A percentile compares a stretch with the other conserved stretches of the same genome.
Conservation (phyloP, 2,888 invertebrate species). For the Cremastinae sp. region DNA sequence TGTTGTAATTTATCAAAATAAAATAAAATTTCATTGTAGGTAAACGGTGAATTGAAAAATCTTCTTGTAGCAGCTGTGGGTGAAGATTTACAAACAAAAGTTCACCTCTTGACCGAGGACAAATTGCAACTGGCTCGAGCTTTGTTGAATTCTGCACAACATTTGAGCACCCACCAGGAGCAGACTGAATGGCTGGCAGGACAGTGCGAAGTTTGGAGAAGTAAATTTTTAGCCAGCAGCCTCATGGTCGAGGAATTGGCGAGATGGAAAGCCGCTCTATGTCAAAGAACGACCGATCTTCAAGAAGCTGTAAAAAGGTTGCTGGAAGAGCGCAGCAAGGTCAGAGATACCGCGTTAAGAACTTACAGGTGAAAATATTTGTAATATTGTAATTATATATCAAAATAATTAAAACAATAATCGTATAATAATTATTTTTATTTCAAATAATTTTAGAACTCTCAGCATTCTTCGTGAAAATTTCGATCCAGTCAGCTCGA, state of each 20-base stretch:
- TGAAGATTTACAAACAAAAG: slow-evolving; percentile 94
- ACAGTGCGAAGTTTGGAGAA: slow-evolving; percentile 97
- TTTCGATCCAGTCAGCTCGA: slow-evolving; percentile 82
- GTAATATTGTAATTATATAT: neutral
- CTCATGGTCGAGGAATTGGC: slow-evolving; percentile 96
- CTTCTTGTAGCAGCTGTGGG: slow-evolving; percentile 96
- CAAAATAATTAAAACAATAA: neutral
- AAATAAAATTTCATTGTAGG: slow-evolving; percentile 81
- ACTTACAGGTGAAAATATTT: slow-evolving; percentile 82
- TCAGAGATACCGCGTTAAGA: slow-evolving; percentile 84
- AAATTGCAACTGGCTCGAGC: slow-evolving; percentile 93
- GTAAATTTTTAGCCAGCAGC: slow-evolving; percentile 97
- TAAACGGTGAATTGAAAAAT: slow-evolving; percentile 95
- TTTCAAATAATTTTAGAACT: slow-evolving; percentile 73
- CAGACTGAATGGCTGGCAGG: slow-evolving; percentile 96
- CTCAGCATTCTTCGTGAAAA: slow-evolving; percentile 81
- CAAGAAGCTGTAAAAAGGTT: slow-evolving; percentile 86
- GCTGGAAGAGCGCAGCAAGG: slow-evolving; percentile 86
- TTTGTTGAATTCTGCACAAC: slow-evolving; percentile 91
- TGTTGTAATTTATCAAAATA: slow-evolving; percentile 34
- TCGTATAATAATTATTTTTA: slow-evolving; percentile 1
- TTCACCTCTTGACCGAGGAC: slow-evolving; percentile 95
- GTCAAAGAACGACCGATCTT: slow-evolving; percentile 86
- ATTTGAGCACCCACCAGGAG: slow-evolving; percentile 93
- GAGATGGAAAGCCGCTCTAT: slow-evolving; percentile 87